These are phyloP conservation scores for Cololabis saira DNA, from an alignment of 2,113 vertebrate genomes.

Conservation along the genomic window DNA sequence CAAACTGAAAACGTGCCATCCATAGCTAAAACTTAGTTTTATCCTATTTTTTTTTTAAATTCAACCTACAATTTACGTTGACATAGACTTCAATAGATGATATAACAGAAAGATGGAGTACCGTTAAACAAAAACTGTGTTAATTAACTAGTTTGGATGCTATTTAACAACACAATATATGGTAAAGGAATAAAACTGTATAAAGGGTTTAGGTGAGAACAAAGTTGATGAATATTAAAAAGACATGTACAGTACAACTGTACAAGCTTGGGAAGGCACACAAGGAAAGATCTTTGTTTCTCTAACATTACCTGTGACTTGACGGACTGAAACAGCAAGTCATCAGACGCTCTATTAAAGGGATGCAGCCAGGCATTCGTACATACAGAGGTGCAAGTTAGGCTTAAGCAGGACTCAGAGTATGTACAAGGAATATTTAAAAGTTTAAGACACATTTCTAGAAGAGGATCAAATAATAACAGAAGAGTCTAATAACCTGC, in stretches of 20 bases:
- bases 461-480: neutral
- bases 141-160: slow-evolving; percentile 5
- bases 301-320: slow-evolving; percentile 15
- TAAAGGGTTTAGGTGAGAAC: neutral
- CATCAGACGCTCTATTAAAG: slow-evolving; percentile 49
- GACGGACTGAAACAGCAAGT: slow-evolving; percentile 23
- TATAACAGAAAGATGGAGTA: neutral
- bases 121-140: neutral
- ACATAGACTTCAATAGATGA: slow-evolving; percentile 2
- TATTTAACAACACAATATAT: slow-evolving; percentile 6
- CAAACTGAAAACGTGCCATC: slow-evolving; percentile 17
- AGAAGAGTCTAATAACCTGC: neutral
- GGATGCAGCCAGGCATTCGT: slow-evolving; percentile 33
- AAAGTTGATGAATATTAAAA: neutral
- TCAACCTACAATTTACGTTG: slow-evolving; percentile 36
- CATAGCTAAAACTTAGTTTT: neutral
- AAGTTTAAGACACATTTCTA: neutral
- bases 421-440: slow-evolving; percentile 41
- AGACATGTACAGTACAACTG: slow-evolving; percentile 13
- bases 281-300: slow-evolving; percentile 29
- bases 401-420: slow-evolving; percentile 18
- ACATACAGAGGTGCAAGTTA: slow-evolving; percentile 25
- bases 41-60: neutral
- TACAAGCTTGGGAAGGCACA: slow-evolving; percentile 66
- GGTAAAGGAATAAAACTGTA: neutral